Evolutionary conservation across 2,797 vertebrate genomes (phyloP).

Genomic region (Cryptoblepharus egeriae): DNA sequence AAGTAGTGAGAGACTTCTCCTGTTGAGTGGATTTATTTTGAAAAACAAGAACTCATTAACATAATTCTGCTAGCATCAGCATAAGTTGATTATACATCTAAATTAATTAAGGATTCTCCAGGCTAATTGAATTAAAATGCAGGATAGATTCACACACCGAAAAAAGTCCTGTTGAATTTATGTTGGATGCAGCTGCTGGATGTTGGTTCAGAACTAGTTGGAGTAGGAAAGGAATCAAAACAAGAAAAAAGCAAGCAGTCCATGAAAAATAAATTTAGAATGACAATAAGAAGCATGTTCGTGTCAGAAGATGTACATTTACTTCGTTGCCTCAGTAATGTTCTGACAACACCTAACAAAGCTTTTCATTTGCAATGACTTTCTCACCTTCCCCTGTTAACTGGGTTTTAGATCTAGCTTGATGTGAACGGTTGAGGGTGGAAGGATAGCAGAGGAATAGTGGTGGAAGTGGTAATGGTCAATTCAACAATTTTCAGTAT

Average conservation of each 20-base stretch:
- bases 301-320: neutral
- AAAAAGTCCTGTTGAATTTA: constrained; percentile 10
- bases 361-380: no score
- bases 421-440: no score
- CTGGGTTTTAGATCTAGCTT: no score
- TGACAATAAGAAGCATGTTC: neutral
- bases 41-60: constrained; percentile 12
- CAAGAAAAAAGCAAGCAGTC: neutral
- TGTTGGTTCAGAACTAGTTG: neutral
- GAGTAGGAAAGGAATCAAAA: neutral
- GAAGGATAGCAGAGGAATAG: no score
- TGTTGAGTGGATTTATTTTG: constrained; percentile 6
- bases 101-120: constrained; percentile 19
- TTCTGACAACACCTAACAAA: no score
- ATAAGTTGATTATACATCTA: constrained; percentile 24
- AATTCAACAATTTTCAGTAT: no score
- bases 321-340: neutral
- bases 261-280: neutral
- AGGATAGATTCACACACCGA: neutral
- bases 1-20: neutral
- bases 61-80: constrained; percentile 23
- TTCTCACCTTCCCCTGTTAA: no score
- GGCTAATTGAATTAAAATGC: constrained; percentile 38
- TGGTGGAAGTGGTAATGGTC: no score
- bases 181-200: neutral